A percentile compares a stretch with the other conserved stretches of the same genome.
These are phyloP conservation scores for Oncorhynchus kisutch DNA, from an alignment of 2,113 vertebrate genomes.

Conservation along the genomic window DNA sequence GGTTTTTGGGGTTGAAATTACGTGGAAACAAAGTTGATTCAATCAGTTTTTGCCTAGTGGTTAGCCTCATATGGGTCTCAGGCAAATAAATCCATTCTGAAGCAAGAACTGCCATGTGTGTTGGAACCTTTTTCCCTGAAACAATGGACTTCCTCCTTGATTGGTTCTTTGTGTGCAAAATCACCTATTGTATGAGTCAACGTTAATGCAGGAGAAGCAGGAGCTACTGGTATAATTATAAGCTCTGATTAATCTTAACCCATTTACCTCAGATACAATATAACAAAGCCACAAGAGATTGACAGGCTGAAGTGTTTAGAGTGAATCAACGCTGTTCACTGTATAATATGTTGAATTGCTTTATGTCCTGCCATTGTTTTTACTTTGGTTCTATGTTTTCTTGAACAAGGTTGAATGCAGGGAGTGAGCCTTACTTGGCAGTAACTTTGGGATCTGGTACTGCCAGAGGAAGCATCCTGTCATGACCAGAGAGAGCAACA, in stretches of 20 bases:
- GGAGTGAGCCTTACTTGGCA: constrained; percentile 49
- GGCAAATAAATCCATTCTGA: not conserved
- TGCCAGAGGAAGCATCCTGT: constrained; percentile 80
- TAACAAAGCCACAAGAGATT: not conserved
- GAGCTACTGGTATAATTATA: not conserved
- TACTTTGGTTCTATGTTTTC: too few species aligned
- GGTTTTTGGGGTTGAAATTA: too few species aligned
- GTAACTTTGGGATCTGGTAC: constrained; percentile 63
- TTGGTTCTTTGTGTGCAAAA: not conserved
- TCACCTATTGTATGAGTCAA: not conserved
- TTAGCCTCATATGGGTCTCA: not conserved
- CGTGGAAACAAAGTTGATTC: too few species aligned
- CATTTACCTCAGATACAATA: not conserved
- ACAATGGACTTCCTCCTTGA: too few species aligned
- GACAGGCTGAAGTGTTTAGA: too few species aligned
- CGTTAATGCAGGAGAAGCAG: not conserved
- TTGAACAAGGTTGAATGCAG: not conserved
- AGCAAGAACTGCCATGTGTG: not conserved
- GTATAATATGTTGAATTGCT: not conserved
- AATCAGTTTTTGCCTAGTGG: too few species aligned
- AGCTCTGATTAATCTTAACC: not conserved
- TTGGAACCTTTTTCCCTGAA: not conserved
- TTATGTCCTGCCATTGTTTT: not conserved
- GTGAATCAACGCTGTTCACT: not conserved
- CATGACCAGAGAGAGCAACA: constrained; percentile 81